Evolutionary conservation across 1,140 invertebrate genomes (phyloP).

Genomic region (Drosophila pseudoobscura): DNA sequence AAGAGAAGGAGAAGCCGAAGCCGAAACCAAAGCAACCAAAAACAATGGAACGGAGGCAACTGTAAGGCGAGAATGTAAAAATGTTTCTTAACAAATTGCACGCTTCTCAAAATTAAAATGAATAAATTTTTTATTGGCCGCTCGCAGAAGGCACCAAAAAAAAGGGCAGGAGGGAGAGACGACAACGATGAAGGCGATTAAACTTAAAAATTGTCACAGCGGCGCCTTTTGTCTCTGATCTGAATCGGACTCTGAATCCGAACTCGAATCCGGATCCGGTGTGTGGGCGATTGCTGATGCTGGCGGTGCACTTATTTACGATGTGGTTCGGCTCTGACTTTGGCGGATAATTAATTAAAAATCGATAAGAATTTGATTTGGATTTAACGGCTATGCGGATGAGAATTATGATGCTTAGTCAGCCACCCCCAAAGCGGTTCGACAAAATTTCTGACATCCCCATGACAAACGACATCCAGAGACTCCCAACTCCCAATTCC

Average conservation of each 20-base stretch:
- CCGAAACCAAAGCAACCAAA: constrained; percentile 9
- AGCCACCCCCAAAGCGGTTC: constrained; percentile 31
- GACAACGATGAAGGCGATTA: constrained; percentile 20
- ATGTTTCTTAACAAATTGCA: constrained; percentile 72
- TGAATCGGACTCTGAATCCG: not conserved
- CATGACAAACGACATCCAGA: constrained; percentile 59
- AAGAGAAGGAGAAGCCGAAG: not conserved
- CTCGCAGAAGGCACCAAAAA: constrained; percentile 12
- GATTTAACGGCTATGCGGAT: constrained; percentile 64
- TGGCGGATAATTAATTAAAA: constrained; percentile 75
- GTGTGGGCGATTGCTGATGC: too few relatives aligned
- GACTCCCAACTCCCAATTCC: not conserved
- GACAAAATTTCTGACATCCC: constrained; percentile 18
- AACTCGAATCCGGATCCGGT: too few relatives aligned
- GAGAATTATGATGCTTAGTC: constrained; percentile 73
- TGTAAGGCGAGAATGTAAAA: constrained; percentile 53
- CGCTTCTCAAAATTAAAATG: constrained; percentile 73
- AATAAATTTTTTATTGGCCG: constrained; percentile 67
- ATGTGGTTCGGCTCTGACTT: constrained; percentile 44
- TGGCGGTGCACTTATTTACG: constrained; percentile 52
- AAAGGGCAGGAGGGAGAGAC: not conserved
- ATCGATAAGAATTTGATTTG: constrained; percentile 80
- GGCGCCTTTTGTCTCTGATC: constrained; percentile 30
- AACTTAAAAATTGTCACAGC: constrained; percentile 44
- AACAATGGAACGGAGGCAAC: constrained; percentile 57